phyloP scores from a whole-genome alignment of 2,113 vertebrate species.

The Scytalopus superciliaris region DNA sequence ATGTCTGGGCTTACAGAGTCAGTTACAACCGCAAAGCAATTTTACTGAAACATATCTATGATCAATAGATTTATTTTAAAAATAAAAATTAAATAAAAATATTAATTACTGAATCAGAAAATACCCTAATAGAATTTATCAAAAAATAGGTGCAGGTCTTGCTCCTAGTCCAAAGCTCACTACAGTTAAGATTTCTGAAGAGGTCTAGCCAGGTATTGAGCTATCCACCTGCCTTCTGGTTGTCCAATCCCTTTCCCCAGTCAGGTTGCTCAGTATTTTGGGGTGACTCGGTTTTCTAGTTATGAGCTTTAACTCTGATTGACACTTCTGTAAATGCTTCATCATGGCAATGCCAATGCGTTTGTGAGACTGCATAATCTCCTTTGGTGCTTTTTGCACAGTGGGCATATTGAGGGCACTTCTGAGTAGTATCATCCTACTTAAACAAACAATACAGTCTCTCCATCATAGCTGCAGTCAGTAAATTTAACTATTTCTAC shows the following conservation, averaged over 20 bases:
- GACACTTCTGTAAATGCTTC: neutral
- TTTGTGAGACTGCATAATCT: neutral
- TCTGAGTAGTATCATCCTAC: constrained; percentile 37
- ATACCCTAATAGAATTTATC: neutral
- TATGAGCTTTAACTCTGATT: neutral
- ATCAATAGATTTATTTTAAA: neutral
- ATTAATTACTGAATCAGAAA: neutral
- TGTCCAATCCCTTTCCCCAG: neutral
- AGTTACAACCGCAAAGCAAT: neutral
- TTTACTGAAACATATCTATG: neutral
- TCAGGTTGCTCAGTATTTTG: neutral
- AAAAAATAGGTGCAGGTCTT: neutral
- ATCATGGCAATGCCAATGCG: neutral
- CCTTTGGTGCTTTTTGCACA: constrained; percentile 29
- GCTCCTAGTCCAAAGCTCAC: neutral
- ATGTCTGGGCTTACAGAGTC: neutral
- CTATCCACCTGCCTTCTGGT: neutral
- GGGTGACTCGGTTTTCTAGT: neutral
- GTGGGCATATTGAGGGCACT: constrained; percentile 22
- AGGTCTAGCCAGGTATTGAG: neutral
- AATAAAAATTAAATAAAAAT: neutral
- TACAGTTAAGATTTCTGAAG: neutral
- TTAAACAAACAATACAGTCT: constrained; percentile 56
- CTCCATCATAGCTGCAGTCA: constrained; percentile 50
- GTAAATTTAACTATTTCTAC: constrained; percentile 59